Percentiles rank a stretch among this genome's conserved stretches.
phyloP scores from a whole-genome alignment of 2,113 vertebrate species.

The Laticauda colubrina region DNA sequence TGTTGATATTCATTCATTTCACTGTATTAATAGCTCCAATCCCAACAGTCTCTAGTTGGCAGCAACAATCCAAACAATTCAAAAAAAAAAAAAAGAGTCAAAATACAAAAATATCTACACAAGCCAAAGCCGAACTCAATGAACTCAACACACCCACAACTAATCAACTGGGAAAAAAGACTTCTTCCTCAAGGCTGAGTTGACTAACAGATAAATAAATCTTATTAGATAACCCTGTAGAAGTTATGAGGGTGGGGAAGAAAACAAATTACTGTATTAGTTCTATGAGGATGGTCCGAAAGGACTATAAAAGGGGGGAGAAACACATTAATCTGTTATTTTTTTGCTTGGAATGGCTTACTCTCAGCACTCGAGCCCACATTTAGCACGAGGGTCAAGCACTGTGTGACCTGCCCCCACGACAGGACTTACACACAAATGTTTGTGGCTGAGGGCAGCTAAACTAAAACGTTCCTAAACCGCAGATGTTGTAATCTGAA shows the following conservation, averaged over 20 bases:
- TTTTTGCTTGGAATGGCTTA: background rate
- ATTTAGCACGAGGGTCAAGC: background rate
- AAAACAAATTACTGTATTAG: background rate
- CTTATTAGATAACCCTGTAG: background rate
- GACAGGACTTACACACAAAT: background rate
- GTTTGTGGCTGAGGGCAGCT: background rate
- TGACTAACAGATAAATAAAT: background rate
- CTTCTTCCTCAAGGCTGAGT: background rate
- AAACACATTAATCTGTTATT: background rate
- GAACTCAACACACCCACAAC: background rate
- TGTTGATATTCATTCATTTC: background rate
- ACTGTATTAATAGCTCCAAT: background rate
- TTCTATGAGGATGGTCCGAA: background rate
- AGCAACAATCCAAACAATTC: background rate
- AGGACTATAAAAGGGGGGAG: background rate
- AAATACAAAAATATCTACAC: background rate
- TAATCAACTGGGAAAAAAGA: background rate
- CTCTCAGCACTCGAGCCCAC: background rate
- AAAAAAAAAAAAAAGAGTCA: background rate
- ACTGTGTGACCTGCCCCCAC: background rate
- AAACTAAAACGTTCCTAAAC: background rate
- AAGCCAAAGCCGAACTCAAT: background rate
- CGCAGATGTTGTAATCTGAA: background rate
- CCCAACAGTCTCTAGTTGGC: background rate
- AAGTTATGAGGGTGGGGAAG: background rate